Conservation (phyloP, 2,113 vertebrate species). For the Hypanus sabinus region DNA sequence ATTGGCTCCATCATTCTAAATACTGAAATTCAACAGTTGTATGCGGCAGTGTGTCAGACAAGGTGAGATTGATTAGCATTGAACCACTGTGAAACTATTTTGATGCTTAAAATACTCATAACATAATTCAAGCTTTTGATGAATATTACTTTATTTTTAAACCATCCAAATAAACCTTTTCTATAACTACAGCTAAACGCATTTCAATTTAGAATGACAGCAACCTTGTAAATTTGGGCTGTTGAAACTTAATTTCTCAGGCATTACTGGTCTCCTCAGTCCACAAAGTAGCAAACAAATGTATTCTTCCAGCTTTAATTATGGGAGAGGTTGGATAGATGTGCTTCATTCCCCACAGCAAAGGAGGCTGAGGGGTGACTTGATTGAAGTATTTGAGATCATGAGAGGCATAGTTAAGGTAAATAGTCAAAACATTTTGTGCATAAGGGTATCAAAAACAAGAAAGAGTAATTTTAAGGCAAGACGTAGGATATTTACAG, state of each 20-base stretch:
- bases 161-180: background rate
- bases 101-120: conserved; percentile 68
- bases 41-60: background rate
- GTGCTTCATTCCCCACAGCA: no score
- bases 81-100: conserved; percentile 45
- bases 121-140: conserved; percentile 73
- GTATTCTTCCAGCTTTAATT: background rate
- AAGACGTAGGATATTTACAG: no score
- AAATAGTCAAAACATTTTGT: no score
- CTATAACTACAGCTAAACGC: background rate
- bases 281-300: background rate
- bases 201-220: background rate
- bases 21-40: background rate
- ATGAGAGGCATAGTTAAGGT: no score
- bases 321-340: no score
- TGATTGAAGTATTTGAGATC: no score
- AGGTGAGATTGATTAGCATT: background rate
- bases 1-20: background rate
- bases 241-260: background rate
- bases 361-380: no score
- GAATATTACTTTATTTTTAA: conserved; percentile 60
- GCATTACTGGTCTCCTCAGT: background rate
- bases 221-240: background rate
- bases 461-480: no score
- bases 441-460: no score